A percentile compares a stretch with the other conserved stretches of the same genome.
These are phyloP conservation scores for Sphaeramia orbicularis DNA, from an alignment of 2,797 vertebrate genomes.

Conservation along the genomic window DNA sequence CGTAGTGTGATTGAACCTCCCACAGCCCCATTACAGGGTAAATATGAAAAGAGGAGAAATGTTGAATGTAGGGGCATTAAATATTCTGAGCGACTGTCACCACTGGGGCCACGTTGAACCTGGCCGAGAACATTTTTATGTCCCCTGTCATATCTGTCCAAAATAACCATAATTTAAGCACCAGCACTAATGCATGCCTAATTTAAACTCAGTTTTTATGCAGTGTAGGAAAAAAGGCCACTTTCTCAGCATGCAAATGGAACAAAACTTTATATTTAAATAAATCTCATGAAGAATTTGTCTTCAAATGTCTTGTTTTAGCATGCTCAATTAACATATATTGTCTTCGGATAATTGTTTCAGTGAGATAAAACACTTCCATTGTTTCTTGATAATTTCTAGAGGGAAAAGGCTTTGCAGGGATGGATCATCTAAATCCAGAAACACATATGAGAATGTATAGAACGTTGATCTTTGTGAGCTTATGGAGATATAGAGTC, in stretches of 20 bases:
- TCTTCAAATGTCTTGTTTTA: slow-evolving; percentile 47
- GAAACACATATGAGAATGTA: slow-evolving; percentile 71
- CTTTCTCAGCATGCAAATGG: slow-evolving; percentile 27
- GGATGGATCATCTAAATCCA: slow-evolving; percentile 71
- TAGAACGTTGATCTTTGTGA: slow-evolving; percentile 69
- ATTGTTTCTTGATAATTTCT: slow-evolving; percentile 75
- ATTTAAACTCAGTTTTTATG: slow-evolving; percentile 35
- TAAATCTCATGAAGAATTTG: slow-evolving; percentile 26
- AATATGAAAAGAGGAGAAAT: slow-evolving; percentile 74
- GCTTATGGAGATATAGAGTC: slow-evolving; percentile 69
- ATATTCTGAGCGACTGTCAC: slow-evolving; percentile 60
- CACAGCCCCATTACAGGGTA: slow-evolving; percentile 62
- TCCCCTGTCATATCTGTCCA: slow-evolving; percentile 38
- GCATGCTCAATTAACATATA: slow-evolving; percentile 64
- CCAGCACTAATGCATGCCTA: slow-evolving; percentile 43
- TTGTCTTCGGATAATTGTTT: slow-evolving; percentile 73
- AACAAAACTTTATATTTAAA: slow-evolving; percentile 49
- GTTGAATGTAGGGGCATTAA: slow-evolving; percentile 51
- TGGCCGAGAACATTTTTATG: slow-evolving; percentile 37
- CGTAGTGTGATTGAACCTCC: slow-evolving; percentile 65
- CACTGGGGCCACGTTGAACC: slow-evolving; percentile 39
- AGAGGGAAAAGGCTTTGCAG: slow-evolving; percentile 61
- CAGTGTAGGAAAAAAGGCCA: slow-evolving; percentile 8
- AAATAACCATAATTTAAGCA: slow-evolving; percentile 45
- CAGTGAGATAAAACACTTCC: slow-evolving; percentile 66